A percentile compares a stretch with the other conserved stretches of the same genome.
phyloP scores from a whole-genome alignment of 2,888 invertebrate species.

The Lepidochitona cinerea region DNA sequence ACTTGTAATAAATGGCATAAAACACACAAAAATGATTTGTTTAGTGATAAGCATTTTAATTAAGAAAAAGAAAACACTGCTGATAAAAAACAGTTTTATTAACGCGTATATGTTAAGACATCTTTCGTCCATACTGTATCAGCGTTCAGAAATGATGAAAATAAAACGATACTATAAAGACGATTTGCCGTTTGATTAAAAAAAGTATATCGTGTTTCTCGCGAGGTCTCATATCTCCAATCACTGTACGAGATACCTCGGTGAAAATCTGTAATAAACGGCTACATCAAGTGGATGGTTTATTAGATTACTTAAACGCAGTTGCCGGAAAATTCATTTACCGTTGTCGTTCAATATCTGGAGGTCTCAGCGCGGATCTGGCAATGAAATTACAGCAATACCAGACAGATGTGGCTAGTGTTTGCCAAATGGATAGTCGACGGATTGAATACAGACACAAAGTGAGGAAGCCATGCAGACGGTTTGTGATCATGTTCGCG shows the following conservation, averaged over 20 bases:
- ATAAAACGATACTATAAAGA: too few species aligned
- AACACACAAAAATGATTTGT: too few species aligned
- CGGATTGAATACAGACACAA: background rate
- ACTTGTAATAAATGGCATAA: too few species aligned
- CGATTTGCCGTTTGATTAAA: too few species aligned
- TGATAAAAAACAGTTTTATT: too few species aligned
- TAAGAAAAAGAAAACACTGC: too few species aligned
- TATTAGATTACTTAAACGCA: slow-evolving; percentile 6
- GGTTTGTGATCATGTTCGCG: background rate
- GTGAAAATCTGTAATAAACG: slow-evolving; percentile 3
- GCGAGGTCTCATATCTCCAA: background rate
- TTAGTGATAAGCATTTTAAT: too few species aligned
- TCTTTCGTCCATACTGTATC: too few species aligned
- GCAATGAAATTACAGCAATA: background rate
- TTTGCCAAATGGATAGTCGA: background rate
- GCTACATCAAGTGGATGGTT: background rate
- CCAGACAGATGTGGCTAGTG: background rate
- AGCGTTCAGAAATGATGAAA: too few species aligned
- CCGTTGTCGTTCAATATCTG: background rate
- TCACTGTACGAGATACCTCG: background rate
- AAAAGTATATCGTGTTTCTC: background rate
- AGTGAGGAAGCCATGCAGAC: background rate
- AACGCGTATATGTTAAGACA: too few species aligned
- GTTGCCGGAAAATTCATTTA: slow-evolving; percentile 8
- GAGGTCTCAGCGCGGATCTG: background rate